Evolutionary conservation across 2,113 vertebrate genomes (phyloP), one percentile per base, ranked within the genome.

Genomic region (Myrmecophaga tridactyla): DNA sequence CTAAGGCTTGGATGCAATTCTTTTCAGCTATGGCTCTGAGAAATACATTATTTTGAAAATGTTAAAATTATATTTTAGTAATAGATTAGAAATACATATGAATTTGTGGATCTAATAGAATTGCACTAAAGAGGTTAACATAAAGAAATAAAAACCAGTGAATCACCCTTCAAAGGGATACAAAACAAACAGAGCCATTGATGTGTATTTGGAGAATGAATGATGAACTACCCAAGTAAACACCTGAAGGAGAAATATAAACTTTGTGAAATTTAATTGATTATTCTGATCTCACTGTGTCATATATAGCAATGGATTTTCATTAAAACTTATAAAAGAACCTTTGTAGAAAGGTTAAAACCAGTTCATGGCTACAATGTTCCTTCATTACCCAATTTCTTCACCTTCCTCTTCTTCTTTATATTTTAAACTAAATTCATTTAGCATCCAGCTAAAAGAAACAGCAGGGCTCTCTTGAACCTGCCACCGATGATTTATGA

Each of bases 401-500:
- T 97, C 51, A 77, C 31, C 63, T 72, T 84, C 48, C 69, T 81
- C 18, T 92, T 70, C 18, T 91, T 39, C 56, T 76, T 95, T 97
- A 65, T 87, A 83, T 75, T 48, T 97, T 70, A 94, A 96, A 91
- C 81, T 29, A 84, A 89, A 96, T 94, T 97, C 17, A 94, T 90
- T 98, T 97, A 97, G 48, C 75, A 96, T 97, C 95, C 87, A 90
- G 85, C 97, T 96, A 94, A 98, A 95, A 97, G 96, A 90, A 98
- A 94, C 92, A 95, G 62, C 85, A 93, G 81, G 65, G n/a, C 92
- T 96, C 75, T 97, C 93, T 97, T 97, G 95, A 98, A 98, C 83
- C 96, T 98, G 98, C 97, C 98, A 97, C 84, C 89, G 92, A 86
- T 98, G 97, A 98, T 98, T 98, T 98, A 98, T 98, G 97, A 97